Percentiles rank a stretch among this genome's conserved stretches.
Conservation (phyloP, 2,797 vertebrate genomes). For the Chromis chromis region DNA sequence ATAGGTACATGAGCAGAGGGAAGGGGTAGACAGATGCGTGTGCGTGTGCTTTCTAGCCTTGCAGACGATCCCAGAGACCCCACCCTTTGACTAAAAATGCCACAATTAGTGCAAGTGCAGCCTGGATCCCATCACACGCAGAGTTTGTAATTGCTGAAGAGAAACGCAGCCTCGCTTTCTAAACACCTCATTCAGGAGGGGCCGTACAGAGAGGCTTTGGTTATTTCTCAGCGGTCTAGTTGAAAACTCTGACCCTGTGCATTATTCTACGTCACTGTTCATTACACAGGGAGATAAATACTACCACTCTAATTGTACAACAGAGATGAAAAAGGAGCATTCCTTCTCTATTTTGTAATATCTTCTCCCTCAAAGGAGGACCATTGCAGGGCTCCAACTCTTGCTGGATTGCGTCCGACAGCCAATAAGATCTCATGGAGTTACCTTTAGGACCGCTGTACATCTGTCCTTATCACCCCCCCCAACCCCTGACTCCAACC, state of each 20-base stretch:
- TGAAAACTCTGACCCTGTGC: constrained; percentile 49
- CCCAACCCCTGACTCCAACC: background rate
- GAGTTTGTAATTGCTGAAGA: constrained; percentile 74
- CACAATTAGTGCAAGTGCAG: constrained; percentile 80
- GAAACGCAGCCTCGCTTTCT: constrained; percentile 64
- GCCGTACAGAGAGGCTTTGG: constrained; percentile 36
- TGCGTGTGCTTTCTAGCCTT: constrained; percentile 38
- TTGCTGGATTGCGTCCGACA: constrained; percentile 56
- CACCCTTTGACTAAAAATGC: constrained; percentile 74
- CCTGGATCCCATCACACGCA: constrained; percentile 81
- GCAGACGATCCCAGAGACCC: constrained; percentile 68
- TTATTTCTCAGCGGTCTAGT: constrained; percentile 69
- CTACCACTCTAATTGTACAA: constrained; percentile 47
- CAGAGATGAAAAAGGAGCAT: constrained; percentile 62
- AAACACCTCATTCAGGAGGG: constrained; percentile 62
- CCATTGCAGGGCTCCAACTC: constrained; percentile 31
- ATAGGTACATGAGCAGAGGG: constrained; percentile 38
- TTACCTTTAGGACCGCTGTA: constrained; percentile 55
- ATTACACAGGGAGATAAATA: constrained; percentile 74
- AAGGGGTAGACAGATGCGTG: background rate
- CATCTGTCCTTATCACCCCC: constrained; percentile 54
- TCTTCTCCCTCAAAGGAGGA: constrained; percentile 57
- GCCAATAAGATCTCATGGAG: constrained; percentile 44
- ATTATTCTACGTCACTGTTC: constrained; percentile 63
- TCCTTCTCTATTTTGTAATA: constrained; percentile 68